Base-by-base conservation (phyloP, 92 coral and sea anemone species). In the Micromussa lordhowensis region DNA sequence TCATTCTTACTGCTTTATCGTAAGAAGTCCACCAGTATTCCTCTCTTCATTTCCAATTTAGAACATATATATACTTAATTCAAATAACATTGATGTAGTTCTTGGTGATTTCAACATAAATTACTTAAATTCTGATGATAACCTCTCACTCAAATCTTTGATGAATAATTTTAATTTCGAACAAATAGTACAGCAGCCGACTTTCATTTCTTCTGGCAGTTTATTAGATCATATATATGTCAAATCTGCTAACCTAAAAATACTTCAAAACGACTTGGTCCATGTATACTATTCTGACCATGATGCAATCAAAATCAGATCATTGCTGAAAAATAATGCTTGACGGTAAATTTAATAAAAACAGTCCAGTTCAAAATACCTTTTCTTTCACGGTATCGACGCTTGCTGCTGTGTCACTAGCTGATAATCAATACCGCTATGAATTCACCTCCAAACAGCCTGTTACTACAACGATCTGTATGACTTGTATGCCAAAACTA, bases 261-360 rank as follows among this genome's bases (percentile, higher is more conserved):
- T 73, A 53, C 68, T 89, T 89, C 48, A 89, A 72, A 78, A 89
- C 77, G 40, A 84, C 24, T 17, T 84, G 73, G 75, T 83, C 89
- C 77, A 68, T 58, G 89, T 89, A 22, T 84, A 89, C 82, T 83
- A 89, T 83, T 89, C 92, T 77, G 89, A 89, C 77, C 92, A 89
- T 84, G 85, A 89, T 78, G 89, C 85, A 72, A 84, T 84, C 75
- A 89, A 83, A 64, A 70, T 84, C 77, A 71, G 77, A 71, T 71
- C 9, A 71, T 71, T 71, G 77, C 77, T 71, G 77, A 71, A 71
- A 82, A 83, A 36, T 36, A 36, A 36, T 83, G 87, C 79, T 71
- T 85, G 81, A 85, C 89, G 75, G 82, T 85, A 85, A 58, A 85
- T 75, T 75, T 85, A 69, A 87, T 53, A 73, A 51, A 71, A 73